These are phyloP conservation scores for Heliconius erato DNA, from an alignment of 2,888 invertebrate species.

Conservation along the genomic window DNA sequence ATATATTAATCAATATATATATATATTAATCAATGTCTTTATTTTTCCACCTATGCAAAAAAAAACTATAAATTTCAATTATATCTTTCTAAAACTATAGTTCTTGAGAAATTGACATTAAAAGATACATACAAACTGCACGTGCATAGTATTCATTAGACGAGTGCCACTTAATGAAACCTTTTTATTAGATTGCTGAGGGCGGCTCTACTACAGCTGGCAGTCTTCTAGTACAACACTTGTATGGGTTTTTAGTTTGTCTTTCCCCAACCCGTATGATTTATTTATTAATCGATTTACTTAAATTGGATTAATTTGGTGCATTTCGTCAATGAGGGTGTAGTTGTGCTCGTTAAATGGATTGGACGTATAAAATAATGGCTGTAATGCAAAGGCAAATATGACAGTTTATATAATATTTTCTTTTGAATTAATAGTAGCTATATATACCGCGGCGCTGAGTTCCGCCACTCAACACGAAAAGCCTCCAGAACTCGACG, in stretches of 20 bases:
- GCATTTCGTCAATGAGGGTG: constrained; percentile 54
- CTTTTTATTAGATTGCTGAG: constrained; percentile 83
- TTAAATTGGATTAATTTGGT: constrained; percentile 73
- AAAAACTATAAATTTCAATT: background rate
- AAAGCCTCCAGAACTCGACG: too few species aligned
- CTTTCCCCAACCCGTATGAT: constrained; percentile 66
- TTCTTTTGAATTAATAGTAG: too few species aligned
- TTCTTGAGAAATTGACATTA: background rate
- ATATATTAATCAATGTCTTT: too few species aligned
- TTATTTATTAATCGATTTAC: constrained; percentile 72
- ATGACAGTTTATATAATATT: background rate
- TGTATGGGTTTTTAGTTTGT: constrained; percentile 69
- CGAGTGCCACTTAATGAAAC: constrained; percentile 70
- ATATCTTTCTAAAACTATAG: background rate
- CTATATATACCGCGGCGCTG: too few species aligned
- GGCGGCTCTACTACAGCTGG: constrained; percentile 69
- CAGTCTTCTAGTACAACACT: constrained; percentile 56
- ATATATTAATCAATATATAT: too few species aligned
- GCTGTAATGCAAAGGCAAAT: background rate
- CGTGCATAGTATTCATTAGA: constrained; percentile 53
- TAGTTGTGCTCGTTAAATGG: too few species aligned
- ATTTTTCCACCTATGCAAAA: background rate
- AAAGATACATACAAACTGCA: constrained; percentile 49
- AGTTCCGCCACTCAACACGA: too few species aligned
- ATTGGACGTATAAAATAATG: background rate